Conservation (phyloP, 2,888 invertebrate genomes). For the Operophtera brumata region DNA sequence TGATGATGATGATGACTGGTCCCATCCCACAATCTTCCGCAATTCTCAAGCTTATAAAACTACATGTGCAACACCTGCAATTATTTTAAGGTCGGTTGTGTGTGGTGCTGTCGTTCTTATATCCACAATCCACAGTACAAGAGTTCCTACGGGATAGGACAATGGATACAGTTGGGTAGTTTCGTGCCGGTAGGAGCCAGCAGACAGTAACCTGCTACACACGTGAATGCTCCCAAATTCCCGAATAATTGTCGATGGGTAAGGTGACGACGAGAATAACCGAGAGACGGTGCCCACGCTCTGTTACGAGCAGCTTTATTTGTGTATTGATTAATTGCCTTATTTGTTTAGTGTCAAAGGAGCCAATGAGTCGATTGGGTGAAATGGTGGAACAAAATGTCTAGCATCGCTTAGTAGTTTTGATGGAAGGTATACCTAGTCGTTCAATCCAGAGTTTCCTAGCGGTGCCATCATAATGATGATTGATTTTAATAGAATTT, state of each 20-base stretch:
- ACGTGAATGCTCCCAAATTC: constrained; percentile 45
- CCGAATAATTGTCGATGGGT: constrained; percentile 77
- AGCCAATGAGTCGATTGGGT: constrained; percentile 21
- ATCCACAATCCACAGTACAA: too few species aligned
- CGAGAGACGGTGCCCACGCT: constrained; percentile 61
- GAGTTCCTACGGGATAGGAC: too few species aligned
- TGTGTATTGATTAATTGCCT: constrained; percentile 73
- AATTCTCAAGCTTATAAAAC: too few species aligned
- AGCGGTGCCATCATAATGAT: too few species aligned
- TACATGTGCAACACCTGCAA: too few species aligned
- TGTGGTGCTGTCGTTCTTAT: too few species aligned
- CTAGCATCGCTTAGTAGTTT: not conserved
- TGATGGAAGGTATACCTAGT: not conserved
- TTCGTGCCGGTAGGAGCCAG: not conserved
- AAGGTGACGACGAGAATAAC: constrained; percentile 76
- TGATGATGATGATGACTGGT: too few species aligned
- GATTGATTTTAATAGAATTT: too few species aligned
- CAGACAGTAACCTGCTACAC: not conserved
- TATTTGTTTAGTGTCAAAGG: constrained; percentile 56
- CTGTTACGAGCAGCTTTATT: constrained; percentile 73
- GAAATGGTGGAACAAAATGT: not conserved
- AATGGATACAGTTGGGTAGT: too few species aligned
- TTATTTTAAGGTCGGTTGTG: too few species aligned
- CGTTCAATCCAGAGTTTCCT: too few species aligned
- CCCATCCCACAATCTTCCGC: too few species aligned